Base-by-base conservation (phyloP, 2,888 invertebrate genomes). In the Epirrhoe tristata region DNA sequence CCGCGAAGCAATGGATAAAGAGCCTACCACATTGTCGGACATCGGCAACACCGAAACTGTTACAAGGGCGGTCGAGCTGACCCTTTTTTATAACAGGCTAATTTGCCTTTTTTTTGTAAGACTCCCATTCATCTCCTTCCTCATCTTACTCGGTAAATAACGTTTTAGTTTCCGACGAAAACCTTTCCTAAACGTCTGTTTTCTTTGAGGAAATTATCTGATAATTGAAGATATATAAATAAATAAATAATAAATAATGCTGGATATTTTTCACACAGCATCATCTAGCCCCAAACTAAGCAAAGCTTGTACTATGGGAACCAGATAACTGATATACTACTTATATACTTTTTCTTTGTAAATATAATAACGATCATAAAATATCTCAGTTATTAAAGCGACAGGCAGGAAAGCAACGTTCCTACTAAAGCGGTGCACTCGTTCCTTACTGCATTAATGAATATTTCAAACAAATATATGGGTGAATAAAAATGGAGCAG, bases 361-460 rank as follows among this genome's bases (percentile, higher is more conserved):
- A 24, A 24, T 24, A 24, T 24, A 24, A 24, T 24, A 24, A 24
- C 24, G 16, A 39, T 70, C 64, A 58, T 71, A 67, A 68, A 56
- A 75, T 74, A 62, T 74, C 71, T 71, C 74, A 70, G 72, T 74
- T 72, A 76, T 77, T 77, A 79, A 77, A 74, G 73, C 69, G 78
- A 68, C 75, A 75, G 77, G 74, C 75, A 75, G 77, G 74, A 75
- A 77, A 81, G 81, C 80, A 75, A 76, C 77, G 74, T 80, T 77
- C 72, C 69, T 74, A 81, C 80, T 81, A 80, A 77, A 77, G 71
- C 71, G 73, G 73, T 77, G 75, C 78, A 77, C 79, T 77, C 78
- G 74, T 80, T 81, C 77, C 84, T 82, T 83, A 81, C 75, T 75
- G 77, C 76, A 75, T 72, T 72, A 74, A 76, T 76, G 72, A 76